Evolutionary conservation across 2,113 vertebrate genomes (phyloP).

Genomic region (Phalacrocorax carbo): DNA sequence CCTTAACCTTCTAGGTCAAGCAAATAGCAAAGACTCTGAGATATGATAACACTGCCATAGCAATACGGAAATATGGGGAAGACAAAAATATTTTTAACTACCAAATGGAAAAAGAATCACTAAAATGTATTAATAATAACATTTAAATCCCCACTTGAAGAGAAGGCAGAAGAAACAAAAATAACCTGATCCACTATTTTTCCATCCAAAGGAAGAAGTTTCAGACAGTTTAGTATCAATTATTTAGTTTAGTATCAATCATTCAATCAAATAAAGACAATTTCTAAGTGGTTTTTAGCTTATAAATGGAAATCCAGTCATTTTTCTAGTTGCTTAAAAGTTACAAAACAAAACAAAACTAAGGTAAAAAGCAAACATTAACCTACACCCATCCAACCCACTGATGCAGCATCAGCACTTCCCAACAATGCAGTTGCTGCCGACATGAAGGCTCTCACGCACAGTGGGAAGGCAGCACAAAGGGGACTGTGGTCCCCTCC

Average conservation of each 20-base stretch:
- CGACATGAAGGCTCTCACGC: fast-evolving
- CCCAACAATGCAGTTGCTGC: not conserved
- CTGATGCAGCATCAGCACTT: fast-evolving
- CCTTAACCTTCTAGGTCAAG: not conserved
- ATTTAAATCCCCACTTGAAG: not conserved
- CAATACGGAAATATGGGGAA: not conserved
- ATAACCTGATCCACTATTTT: not conserved
- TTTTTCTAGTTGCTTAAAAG: not conserved
- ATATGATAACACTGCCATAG: not conserved
- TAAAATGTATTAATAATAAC: not conserved
- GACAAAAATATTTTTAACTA: not conserved
- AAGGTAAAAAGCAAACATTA: not conserved
- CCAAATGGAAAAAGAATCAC: not conserved
- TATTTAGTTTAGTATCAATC: not conserved
- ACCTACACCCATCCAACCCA: not conserved
- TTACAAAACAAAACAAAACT: not conserved
- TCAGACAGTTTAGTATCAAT: not conserved
- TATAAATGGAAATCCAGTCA: not conserved
- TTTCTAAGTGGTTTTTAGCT: not conserved
- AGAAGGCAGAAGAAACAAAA: not conserved
- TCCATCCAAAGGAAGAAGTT: not conserved
- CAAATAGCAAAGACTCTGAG: not conserved
- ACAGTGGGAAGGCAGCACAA: not conserved
- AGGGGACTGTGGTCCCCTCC: fast-evolving
- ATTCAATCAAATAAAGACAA: not conserved